Evolutionary conservation across 1,140 invertebrate genomes (phyloP).

Genomic region (Achatina immaculata): DNA sequence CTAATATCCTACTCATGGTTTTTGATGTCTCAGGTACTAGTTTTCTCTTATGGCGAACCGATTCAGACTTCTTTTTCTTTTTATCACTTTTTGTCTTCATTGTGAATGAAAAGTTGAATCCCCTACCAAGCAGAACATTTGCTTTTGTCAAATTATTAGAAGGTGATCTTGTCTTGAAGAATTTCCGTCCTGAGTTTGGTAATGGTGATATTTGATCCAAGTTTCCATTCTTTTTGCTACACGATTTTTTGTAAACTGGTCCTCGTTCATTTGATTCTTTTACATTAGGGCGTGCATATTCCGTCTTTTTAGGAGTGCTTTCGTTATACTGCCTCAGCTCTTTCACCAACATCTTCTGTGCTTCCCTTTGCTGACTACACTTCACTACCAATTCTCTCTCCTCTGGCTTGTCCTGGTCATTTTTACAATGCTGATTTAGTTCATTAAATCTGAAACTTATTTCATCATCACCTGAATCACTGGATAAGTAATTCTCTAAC

Average conservation of each 20-base stretch:
- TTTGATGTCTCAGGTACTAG: neutral
- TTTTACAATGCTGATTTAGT: too few relatives aligned
- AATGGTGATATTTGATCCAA: neutral
- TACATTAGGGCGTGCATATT: too few relatives aligned
- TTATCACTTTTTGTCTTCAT: neutral
- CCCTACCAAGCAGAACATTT: neutral
- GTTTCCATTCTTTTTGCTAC: too few relatives aligned
- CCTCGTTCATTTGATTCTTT: too few relatives aligned
- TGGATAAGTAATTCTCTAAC: neutral
- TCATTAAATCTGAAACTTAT: constrained; percentile 14
- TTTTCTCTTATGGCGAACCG: too few relatives aligned
- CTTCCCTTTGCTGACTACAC: too few relatives aligned
- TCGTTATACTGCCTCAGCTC: too few relatives aligned
- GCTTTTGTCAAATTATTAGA: neutral
- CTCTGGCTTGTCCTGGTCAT: too few relatives aligned
- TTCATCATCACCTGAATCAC: neutral
- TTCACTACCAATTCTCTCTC: too few relatives aligned
- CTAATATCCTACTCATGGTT: neutral
- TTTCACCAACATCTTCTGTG: too few relatives aligned
- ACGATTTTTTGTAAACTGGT: too few relatives aligned
- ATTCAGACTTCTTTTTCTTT: neutral
- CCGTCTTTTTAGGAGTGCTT: too few relatives aligned
- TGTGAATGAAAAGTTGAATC: constrained; percentile 2
- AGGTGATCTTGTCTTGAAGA: constrained; percentile 33
- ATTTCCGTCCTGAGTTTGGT: constrained; percentile 30